Evolutionary conservation across 2,797 vertebrate genomes (phyloP).

Genomic region (Sebastes diploproa): DNA sequence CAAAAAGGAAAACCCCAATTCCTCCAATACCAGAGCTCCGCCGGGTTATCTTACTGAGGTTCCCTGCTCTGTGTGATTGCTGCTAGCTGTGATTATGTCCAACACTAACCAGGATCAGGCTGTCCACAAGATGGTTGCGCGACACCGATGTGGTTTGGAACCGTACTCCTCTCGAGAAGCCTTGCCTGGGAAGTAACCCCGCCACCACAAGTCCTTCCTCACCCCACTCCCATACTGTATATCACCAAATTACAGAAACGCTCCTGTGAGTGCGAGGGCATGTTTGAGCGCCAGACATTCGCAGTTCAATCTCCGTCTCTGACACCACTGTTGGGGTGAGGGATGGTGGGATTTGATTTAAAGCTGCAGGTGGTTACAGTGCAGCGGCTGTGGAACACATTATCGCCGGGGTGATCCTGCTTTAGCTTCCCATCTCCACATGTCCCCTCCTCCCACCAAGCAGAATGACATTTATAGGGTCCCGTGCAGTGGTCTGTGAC

Average conservation of each 20-base stretch:
- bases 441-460: constrained; percentile 38
- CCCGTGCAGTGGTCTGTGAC: constrained; percentile 66
- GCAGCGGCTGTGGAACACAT: constrained; percentile 70
- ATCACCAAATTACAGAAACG: constrained; percentile 31
- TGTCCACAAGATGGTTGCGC: constrained; percentile 41
- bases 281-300: constrained; percentile 40
- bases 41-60: constrained; percentile 43
- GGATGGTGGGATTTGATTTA: constrained; percentile 57
- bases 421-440: constrained; percentile 22
- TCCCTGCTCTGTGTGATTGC: constrained; percentile 53
- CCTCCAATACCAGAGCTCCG: constrained; percentile 23
- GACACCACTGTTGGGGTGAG: constrained; percentile 27
- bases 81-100: constrained; percentile 67
- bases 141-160: constrained; percentile 55
- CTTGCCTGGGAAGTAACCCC: constrained; percentile 39
- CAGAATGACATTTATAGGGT: constrained; percentile 75
- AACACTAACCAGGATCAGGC: constrained; percentile 67
- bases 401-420: constrained; percentile 56
- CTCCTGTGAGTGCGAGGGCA: constrained; percentile 29
- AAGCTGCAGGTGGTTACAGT: constrained; percentile 71
- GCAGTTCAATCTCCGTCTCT: constrained; percentile 40
- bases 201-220: constrained; percentile 12
- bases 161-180: constrained; percentile 21
- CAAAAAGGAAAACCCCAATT: constrained; percentile 45
- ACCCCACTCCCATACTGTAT: constrained; percentile 12